These are phyloP conservation scores for Taurulus bubalis DNA, from an alignment of 2,113 vertebrate genomes.

Conservation along the genomic window DNA sequence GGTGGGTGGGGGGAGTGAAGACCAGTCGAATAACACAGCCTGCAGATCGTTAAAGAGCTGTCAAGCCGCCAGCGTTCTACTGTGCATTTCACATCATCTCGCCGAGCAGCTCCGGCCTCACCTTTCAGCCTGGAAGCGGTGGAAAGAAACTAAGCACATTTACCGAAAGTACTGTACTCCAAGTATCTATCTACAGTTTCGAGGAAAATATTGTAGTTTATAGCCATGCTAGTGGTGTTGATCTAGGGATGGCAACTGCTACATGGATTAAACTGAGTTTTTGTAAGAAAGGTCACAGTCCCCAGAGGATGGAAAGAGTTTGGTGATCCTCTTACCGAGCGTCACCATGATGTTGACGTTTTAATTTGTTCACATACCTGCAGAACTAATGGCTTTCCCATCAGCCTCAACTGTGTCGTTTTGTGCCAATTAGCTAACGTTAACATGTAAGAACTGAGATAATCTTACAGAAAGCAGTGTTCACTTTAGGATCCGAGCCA, in stretches of 20 bases:
- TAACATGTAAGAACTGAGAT: neutral
- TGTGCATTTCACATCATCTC: constrained; percentile 78
- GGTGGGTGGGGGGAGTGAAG: constrained; percentile 50
- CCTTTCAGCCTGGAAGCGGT: constrained; percentile 32
- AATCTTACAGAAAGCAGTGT: too few species aligned
- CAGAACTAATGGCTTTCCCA: neutral
- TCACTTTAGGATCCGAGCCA: too few species aligned
- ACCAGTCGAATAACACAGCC: constrained; percentile 76
- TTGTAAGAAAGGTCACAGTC: neutral
- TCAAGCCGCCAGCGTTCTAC: constrained; percentile 76
- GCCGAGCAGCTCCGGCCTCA: constrained; percentile 47
- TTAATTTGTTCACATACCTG: neutral
- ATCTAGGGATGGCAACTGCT: neutral
- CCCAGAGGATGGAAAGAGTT: neutral
- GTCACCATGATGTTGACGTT: neutral
- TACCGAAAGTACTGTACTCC: neutral
- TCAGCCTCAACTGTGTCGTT: neutral
- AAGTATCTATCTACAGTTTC: too few species aligned
- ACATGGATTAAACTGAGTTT: neutral
- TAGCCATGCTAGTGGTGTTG: too few species aligned
- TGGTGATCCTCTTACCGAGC: neutral
- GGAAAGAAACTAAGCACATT: constrained; percentile 29
- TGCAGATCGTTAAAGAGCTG: constrained; percentile 84
- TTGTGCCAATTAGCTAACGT: neutral
- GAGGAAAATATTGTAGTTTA: neutral